Evolutionary conservation across 2,113 vertebrate species (phyloP).

Genomic region (Crotalus helleri): DNA sequence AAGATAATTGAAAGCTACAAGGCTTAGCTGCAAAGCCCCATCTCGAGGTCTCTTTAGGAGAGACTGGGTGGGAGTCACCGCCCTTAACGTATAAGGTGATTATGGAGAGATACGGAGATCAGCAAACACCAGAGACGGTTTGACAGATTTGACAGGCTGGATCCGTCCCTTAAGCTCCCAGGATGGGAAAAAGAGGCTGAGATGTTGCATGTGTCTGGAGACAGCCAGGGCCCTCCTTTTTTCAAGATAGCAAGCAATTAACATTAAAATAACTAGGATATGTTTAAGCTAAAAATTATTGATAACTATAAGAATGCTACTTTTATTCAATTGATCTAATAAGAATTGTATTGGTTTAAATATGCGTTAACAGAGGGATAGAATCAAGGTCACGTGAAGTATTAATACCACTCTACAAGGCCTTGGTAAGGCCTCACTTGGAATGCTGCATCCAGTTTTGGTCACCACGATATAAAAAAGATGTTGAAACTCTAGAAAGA

Average conservation of each 20-base stretch:
- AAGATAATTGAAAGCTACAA: conserved; percentile 46
- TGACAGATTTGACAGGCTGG: conserved; percentile 1
- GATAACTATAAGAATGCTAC: too few relatives aligned
- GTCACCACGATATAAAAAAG: too few relatives aligned
- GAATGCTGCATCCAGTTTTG: too few relatives aligned
- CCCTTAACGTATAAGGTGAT: conserved; percentile 31
- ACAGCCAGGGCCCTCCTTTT: background rate
- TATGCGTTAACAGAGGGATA: too few relatives aligned
- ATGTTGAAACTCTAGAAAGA: too few relatives aligned
- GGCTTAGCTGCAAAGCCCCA: background rate
- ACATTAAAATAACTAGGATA: too few relatives aligned
- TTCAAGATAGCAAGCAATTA: background rate
- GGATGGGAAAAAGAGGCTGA: conserved; percentile 29
- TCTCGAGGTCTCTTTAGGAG: conserved; percentile 4
- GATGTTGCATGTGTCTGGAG: background rate
- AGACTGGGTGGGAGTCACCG: conserved; percentile 39
- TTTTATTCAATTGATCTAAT: too few relatives aligned
- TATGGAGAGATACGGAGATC: conserved; percentile 27
- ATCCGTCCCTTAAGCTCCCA: conserved; percentile 12
- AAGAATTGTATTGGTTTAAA: too few relatives aligned
- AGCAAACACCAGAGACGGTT: rapidly evolving
- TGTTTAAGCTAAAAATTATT: too few relatives aligned
- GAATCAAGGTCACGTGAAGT: too few relatives aligned
- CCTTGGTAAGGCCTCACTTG: too few relatives aligned
- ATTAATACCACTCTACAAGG: too few relatives aligned